Conservation (phyloP, 2,113 vertebrate species). For the Hippolais icterina region DNA sequence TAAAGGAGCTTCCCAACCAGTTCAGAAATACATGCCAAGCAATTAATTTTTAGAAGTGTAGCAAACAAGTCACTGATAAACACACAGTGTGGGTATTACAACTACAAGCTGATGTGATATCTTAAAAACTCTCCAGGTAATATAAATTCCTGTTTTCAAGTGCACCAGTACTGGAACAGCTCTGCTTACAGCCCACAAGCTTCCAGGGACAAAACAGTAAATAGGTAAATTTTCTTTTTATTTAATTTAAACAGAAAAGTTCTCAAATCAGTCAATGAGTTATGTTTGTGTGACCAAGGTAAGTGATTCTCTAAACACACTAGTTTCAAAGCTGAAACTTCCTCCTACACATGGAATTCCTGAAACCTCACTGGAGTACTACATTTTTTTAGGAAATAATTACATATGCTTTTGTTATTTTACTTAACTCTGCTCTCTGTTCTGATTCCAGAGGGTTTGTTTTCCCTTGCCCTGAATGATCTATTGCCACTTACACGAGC, state of each 20-base stretch:
- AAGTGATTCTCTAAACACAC: neutral
- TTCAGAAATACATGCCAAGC: neutral
- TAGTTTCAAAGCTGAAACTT: neutral
- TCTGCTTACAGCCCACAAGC: neutral
- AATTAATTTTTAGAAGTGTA: neutral
- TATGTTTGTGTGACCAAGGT: neutral
- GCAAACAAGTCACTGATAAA: neutral
- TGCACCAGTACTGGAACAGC: neutral
- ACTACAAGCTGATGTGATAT: neutral
- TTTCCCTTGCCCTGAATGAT: constrained; percentile 27
- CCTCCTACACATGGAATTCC: neutral
- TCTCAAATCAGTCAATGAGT: neutral
- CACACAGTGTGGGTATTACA: neutral
- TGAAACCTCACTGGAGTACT: neutral
- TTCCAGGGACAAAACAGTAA: neutral
- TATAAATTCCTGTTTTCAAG: neutral
- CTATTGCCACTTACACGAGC: neutral
- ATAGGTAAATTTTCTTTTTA: neutral
- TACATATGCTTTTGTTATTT: neutral
- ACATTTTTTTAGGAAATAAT: constrained; percentile 26
- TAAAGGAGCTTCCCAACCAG: constrained; percentile 7
- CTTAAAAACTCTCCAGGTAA: neutral
- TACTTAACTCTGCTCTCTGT: constrained; percentile 6
- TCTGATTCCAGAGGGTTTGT: constrained; percentile 27
- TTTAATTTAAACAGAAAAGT: neutral